A percentile compares a stretch with the other conserved stretches of the same genome.
phyloP scores from a whole-genome alignment of 2,113 vertebrate species.

The Calyptomena viridis region DNA sequence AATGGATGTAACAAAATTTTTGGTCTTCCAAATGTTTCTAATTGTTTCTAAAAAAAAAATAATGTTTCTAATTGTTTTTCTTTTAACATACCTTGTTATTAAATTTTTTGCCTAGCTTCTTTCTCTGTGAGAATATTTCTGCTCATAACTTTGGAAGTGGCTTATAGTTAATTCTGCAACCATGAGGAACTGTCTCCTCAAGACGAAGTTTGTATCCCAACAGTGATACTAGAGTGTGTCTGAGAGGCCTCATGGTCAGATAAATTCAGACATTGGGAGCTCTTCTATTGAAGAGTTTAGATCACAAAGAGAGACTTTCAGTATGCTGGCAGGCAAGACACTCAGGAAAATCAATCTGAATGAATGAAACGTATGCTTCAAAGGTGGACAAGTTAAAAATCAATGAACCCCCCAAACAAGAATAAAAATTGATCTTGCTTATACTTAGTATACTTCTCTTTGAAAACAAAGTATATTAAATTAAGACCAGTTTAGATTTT shows the following conservation, averaged over 20 bases:
- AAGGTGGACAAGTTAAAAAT: constrained; percentile 41
- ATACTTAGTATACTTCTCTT: not conserved
- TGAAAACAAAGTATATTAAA: constrained; percentile 13
- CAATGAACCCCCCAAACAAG: constrained; percentile 14
- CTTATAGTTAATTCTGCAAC: not conserved
- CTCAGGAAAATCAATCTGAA: constrained; percentile 49
- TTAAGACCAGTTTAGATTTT: not conserved
- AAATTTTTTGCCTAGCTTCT: not conserved
- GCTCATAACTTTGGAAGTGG: not conserved
- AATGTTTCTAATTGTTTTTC: not conserved
- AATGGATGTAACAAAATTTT: not conserved
- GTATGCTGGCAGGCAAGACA: not conserved
- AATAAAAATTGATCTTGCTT: constrained; percentile 31
- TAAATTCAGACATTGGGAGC: not conserved
- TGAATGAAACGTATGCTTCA: constrained; percentile 55
- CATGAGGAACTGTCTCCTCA: not conserved
- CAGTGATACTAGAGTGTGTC: not conserved
- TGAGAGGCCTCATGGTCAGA: not conserved
- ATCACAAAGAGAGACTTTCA: not conserved
- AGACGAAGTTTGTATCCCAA: not conserved
- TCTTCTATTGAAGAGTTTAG: not conserved
- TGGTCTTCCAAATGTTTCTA: not conserved
- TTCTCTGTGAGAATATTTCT: not conserved
- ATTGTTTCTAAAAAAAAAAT: too few species aligned
- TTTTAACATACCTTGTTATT: not conserved